These are phyloP conservation scores for Sipha maydis DNA, from an alignment of 2,888 invertebrate genomes.

Conservation along the genomic window DNA sequence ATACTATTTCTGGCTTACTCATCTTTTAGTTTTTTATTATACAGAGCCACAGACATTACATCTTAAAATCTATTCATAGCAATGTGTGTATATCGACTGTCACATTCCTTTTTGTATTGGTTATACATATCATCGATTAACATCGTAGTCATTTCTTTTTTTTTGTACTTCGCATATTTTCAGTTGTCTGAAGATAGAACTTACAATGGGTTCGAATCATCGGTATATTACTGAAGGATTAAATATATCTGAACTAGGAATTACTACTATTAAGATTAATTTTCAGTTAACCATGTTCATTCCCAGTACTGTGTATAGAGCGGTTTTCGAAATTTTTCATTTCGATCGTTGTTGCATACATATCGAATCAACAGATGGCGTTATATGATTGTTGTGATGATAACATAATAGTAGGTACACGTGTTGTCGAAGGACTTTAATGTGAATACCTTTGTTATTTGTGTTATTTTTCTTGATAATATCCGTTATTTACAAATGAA, in stretches of 20 bases:
- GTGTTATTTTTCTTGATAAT: neutral
- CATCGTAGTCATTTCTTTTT: neutral
- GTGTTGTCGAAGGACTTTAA: neutral
- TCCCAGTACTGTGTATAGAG: neutral
- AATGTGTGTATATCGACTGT: too few relatives aligned
- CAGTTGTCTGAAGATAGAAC: neutral
- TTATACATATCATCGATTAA: neutral
- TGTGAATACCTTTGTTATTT: neutral
- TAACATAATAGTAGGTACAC: neutral
- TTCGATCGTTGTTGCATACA: neutral
- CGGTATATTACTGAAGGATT: too few relatives aligned
- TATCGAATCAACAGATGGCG: conserved; percentile 54
- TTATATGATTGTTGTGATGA: conserved; percentile 1
- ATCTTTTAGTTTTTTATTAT: too few relatives aligned
- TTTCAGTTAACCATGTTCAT: too few relatives aligned
- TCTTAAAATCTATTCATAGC: too few relatives aligned
- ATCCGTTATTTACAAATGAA: neutral
- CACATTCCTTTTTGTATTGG: neutral
- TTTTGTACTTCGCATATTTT: neutral
- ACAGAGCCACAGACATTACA: too few relatives aligned
- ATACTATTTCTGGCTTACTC: too few relatives aligned
- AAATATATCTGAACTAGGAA: neutral
- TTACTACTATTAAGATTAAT: neutral
- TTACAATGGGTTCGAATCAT: too few relatives aligned
- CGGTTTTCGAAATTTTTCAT: neutral